Percentiles rank a stretch among this genome's conserved stretches.
Evolutionary conservation across 2,888 invertebrate species (phyloP).

Genomic region (Fragum sueziense): DNA sequence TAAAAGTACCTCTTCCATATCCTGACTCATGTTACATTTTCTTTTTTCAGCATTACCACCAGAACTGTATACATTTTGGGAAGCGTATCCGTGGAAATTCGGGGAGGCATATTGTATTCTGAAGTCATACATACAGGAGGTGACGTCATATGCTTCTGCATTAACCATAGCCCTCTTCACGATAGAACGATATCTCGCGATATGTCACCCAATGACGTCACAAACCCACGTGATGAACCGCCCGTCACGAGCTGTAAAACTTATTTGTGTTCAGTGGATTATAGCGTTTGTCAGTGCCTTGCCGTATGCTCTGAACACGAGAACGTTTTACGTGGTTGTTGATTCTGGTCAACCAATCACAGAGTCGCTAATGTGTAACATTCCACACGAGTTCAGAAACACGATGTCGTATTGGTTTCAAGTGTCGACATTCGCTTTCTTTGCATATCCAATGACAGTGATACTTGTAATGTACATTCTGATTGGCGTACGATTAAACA

Average conservation of each 20-base stretch:
- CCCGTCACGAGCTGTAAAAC: slow-evolving; percentile 90
- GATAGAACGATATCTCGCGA: slow-evolving; percentile 93
- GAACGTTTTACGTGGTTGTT: slow-evolving; percentile 70
- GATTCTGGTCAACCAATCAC: slow-evolving; percentile 64
- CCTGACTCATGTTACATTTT: too few species aligned
- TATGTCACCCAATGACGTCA: slow-evolving; percentile 93
- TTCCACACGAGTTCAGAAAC: slow-evolving; percentile 68
- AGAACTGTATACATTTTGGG: slow-evolving; percentile 83
- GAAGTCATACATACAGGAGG: slow-evolving; percentile 83
- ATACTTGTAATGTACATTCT: slow-evolving; percentile 89
- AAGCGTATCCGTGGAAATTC: slow-evolving; percentile 83
- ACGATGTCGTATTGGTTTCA: slow-evolving; percentile 86
- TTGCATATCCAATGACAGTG: slow-evolving; percentile 88
- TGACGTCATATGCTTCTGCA: slow-evolving; percentile 93
- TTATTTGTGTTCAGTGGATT: slow-evolving; percentile 91
- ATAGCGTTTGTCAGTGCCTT: slow-evolving; percentile 88
- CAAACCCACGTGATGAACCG: slow-evolving; percentile 89
- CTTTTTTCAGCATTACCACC: slow-evolving; percentile 81
- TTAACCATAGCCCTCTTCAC: slow-evolving; percentile 96
- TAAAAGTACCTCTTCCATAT: too few species aligned
- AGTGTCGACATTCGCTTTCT: slow-evolving; percentile 91
- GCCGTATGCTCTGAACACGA: slow-evolving; percentile 77
- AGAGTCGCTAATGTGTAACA: slow-evolving; percentile 77
- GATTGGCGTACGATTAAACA: slow-evolving; percentile 76
- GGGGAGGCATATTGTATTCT: slow-evolving; percentile 82